These are phyloP conservation scores for Drosophila gaucha DNA, from an alignment of 2,888 invertebrate genomes.

Conservation along the genomic window DNA sequence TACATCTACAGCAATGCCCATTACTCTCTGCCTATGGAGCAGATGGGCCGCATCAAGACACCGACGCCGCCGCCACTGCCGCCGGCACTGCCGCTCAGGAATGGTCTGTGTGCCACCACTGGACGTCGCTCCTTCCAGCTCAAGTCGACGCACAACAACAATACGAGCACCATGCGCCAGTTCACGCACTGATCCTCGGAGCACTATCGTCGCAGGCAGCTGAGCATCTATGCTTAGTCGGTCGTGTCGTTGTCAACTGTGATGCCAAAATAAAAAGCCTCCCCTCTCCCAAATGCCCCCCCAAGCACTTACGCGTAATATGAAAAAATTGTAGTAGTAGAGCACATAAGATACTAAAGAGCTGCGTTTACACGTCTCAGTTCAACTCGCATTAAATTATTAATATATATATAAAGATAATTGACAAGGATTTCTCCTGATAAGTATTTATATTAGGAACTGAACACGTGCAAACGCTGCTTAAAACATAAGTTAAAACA, in stretches of 20 bases:
- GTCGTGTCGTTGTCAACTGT: constrained; percentile 71
- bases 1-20: constrained; percentile 84
- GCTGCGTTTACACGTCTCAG: constrained; percentile 29
- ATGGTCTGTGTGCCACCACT: constrained; percentile 80
- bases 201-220: constrained; percentile 77
- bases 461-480: constrained; percentile 11
- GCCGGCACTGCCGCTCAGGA: constrained; percentile 83
- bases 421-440: background rate
- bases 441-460: background rate
- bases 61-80: constrained; percentile 84
- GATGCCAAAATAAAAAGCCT: constrained; percentile 67
- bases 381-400: background rate
- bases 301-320: constrained; percentile 5
- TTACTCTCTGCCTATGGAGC: constrained; percentile 84
- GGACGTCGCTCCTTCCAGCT: constrained; percentile 79
- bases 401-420: constrained; percentile 15
- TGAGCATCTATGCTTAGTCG: constrained; percentile 79
- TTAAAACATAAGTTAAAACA: constrained; percentile 4
- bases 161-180: constrained; percentile 80
- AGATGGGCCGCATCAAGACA: constrained; percentile 77
- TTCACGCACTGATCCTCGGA: constrained; percentile 81
- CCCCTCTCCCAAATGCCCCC: background rate
- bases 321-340: constrained; percentile 34
- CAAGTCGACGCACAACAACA: constrained; percentile 61
- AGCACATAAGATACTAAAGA: constrained; percentile 34